Evolutionary conservation across 2,888 invertebrate genomes (phyloP), one percentile per base, ranked within the genome.

Genomic region (Ectemnius cavifrons): DNA sequence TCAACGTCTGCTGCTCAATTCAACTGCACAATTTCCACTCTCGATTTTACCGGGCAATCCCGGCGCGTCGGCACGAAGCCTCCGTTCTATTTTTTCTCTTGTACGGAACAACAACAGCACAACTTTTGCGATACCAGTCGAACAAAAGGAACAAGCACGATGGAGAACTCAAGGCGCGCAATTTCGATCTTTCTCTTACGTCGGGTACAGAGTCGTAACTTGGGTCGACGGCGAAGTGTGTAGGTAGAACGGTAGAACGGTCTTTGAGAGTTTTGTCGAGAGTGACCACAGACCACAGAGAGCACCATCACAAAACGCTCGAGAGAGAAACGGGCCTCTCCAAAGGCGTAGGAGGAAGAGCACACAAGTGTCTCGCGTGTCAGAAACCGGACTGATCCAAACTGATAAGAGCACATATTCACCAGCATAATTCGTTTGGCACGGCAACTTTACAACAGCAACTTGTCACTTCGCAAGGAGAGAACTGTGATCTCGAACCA

Each of bases 211-310:
- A 52, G 52, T 52, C 5, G n/a, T 52, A 52, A 52, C 52, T 14
- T 47, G 47, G n/a, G 5, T 11, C 47, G 13, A 3, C 52, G 52
- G 52, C 16, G 5, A 52, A 52, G 14, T 37, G 37, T 11, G 37
- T 11, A 11, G 37, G 37, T 37, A 37, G 37, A 37, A 37, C 37
- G 37, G 23, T 47, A 47, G n/a, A 47, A 47, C 47, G 47, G 47
- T 47, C 47, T 47, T 47, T 47, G 14, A 16, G 37, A 6, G 37
- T 11, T 6, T 52, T 14, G 52, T 14, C 52, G 66, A 28, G 58
- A 61, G 71, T 68, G 72, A 69, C 65, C 82, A 81, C 81, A 77
- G 71, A 68, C 67, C 81, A 81, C 81, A 79, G 58, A 68, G 66
- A 78, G 72, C 80, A 81, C 80, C 72, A 77, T 64, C 78, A 79